Evolutionary conservation across 2,113 vertebrate genomes (phyloP), one percentile per base, ranked within the genome.

Genomic region (Myotis brandtii): DNA sequence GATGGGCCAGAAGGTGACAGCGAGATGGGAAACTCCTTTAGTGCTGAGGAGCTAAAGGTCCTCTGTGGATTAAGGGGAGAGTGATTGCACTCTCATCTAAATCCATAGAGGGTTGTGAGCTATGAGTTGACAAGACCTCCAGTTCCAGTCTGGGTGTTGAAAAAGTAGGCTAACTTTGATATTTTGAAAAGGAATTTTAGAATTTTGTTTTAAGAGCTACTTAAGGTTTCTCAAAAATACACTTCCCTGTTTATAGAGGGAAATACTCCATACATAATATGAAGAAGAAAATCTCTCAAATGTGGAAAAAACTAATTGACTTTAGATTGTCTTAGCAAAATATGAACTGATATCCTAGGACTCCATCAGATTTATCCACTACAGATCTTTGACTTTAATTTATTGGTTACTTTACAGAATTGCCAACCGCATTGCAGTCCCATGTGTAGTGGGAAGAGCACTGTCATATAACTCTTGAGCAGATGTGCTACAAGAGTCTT

Each of bases 401-500:
- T 98, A 98, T 98, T 98, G 97, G 96, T 97, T 98, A 95, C 97
- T 98, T 98, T 96, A 92, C 23, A 91, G 95, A 97, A 81, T 97
- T 98, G 97, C 96, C 97, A 98, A 97, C 94, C 23, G 34, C 85
- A 95, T 88, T 97, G 96, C 77, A 27, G 96, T 98, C 93, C 86
- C 92, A 30, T 89, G 97, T 95, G 91, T 88, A 95, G 89, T 89
- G 91, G 98, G 96, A 96, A 98, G 98, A 97, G 89, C 89, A 90
- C 89, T 94, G 95, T 97, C 97, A 89, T 13, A 27, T 89, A 95
- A 95, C 96, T 98, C 96, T 97, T 59, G 96, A 98, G 96, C 98
- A 99, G 98, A 98, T 99, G 98, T 98, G 98, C 83, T 98, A 97
- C 97, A 98, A 98, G 98, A 98, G 89, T 95, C 98, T 98, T 98